phyloP scores from a whole-genome alignment of 2,797 vertebrate species.

The Pipistrellus pygmaeus region DNA sequence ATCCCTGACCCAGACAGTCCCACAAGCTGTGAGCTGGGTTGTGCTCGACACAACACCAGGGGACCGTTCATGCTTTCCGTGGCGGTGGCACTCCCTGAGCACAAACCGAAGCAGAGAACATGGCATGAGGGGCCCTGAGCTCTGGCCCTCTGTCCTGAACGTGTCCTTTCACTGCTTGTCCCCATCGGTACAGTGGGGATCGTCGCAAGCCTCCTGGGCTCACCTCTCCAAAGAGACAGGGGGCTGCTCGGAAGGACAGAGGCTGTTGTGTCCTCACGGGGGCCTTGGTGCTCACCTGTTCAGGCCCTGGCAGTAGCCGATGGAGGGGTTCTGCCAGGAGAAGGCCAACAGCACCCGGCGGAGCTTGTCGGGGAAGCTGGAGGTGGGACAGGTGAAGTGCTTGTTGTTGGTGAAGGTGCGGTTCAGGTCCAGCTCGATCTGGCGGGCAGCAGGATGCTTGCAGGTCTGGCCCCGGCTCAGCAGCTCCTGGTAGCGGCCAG shows the following conservation, averaged over 20 bases:
- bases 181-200: neutral
- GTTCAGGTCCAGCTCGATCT: conserved; percentile 97
- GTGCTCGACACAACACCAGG: neutral
- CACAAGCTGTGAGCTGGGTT: neutral
- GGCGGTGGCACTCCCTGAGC: neutral
- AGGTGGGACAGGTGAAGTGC: conserved; percentile 93
- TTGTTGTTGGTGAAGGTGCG: conserved; percentile 96
- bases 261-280: neutral
- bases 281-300: conserved; percentile 90
- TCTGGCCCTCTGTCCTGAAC: neutral
- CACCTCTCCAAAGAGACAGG: neutral
- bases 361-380: conserved; percentile 92
- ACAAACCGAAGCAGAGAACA: neutral
- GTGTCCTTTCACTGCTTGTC: neutral
- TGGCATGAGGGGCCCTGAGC: rapidly evolving
- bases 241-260: neutral
- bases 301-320: conserved; percentile 96
- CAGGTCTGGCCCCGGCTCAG: conserved; percentile 88
- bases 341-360: conserved; percentile 94
- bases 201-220: neutral
- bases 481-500: conserved; percentile 90
- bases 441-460: conserved; percentile 91
- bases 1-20: neutral
- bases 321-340: conserved; percentile 95
- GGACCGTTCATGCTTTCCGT: neutral